Base-by-base conservation (phyloP, 2,797 vertebrate genomes). In the Mastacembelus armatus region DNA sequence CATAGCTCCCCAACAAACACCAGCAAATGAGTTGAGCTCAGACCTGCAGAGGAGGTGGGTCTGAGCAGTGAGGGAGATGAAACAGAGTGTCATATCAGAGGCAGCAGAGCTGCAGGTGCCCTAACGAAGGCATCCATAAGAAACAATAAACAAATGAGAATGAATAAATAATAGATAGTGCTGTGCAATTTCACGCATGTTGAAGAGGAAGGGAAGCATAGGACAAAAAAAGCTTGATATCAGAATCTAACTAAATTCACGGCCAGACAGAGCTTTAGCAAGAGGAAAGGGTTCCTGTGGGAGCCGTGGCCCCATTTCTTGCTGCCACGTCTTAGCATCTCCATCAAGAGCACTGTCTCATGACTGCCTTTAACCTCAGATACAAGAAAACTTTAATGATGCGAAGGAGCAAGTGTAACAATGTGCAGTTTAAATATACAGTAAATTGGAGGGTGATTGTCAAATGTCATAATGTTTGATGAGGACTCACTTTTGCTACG, bases 1-100 rank as follows among this genome's bases (percentile, higher is more conserved):
- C 92, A 94, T 95, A 94, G 93, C 95, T 94, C 94, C 95, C 94
- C 92, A 92, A 92, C 93, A 93, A 92, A 92, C 86, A 89, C 87
- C 92, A 89, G 93, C 92, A 90, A 90, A 90, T 89, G 92, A 89
- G 73, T 92, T 89, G 89, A 51, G 59, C 88, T 89, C 81, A 77
- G 84, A 87, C 94, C 92, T 92, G 93, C 86, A 93, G 91, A 80
- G 83, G 87, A 87, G 87, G 86, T 86, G 88, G 83, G 91, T 88
- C 83, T 72, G 80, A 77, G 77, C 79, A 24, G 80, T 19, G 66
- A 83, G 78, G 66, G 75, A 77, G 84, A 68, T 56, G 67, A 77
- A 71, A 83, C 85, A 83, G 86, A 83, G 81, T 75, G 42, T 87
- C 79, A 42, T 81, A 85, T 91, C 88, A 73, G 81, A 81, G 35